Percentiles rank a stretch among this genome's conserved stretches.
phyloP scores from a whole-genome alignment of 1,140 invertebrate species.

The Hyphantria cunea region DNA sequence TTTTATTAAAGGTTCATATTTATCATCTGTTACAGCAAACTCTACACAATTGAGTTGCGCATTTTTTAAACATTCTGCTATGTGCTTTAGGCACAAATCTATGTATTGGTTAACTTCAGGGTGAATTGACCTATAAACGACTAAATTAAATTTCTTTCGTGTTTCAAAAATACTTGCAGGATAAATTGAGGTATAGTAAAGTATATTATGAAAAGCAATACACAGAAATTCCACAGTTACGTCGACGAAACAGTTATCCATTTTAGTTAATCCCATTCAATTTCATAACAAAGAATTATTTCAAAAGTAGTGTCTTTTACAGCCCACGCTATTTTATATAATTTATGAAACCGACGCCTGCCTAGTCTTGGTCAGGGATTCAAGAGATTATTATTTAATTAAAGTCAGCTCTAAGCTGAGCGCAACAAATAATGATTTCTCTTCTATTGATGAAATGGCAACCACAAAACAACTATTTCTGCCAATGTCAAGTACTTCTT shows the following conservation, averaged over 20 bases:
- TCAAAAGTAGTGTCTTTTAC: too few relatives aligned
- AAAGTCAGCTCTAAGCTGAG: too few relatives aligned
- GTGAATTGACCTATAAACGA: constrained; percentile 82
- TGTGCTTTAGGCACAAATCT: constrained; percentile 77
- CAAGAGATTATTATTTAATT: too few relatives aligned
- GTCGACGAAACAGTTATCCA: constrained; percentile 68
- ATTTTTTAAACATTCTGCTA: constrained; percentile 69
- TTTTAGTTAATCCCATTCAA: constrained; percentile 27
- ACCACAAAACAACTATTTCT: too few relatives aligned
- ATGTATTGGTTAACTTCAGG: constrained; percentile 84
- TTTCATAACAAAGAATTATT: too few relatives aligned
- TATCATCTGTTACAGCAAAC: constrained; percentile 67
- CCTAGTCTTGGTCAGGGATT: too few relatives aligned
- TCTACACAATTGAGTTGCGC: constrained; percentile 74
- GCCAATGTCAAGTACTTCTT: too few relatives aligned
- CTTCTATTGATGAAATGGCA: too few relatives aligned
- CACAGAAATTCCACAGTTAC: constrained; percentile 82
- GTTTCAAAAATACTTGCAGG: constrained; percentile 83
- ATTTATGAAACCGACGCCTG: too few relatives aligned
- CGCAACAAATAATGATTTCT: too few relatives aligned
- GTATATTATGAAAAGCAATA: constrained; percentile 83
- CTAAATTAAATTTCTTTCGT: constrained; percentile 83
- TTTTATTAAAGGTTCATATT: constrained; percentile 71
- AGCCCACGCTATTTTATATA: too few relatives aligned
- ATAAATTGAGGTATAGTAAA: constrained; percentile 83